Conservation (phyloP, 2,113 vertebrate species). For the Eclectus roratus region DNA sequence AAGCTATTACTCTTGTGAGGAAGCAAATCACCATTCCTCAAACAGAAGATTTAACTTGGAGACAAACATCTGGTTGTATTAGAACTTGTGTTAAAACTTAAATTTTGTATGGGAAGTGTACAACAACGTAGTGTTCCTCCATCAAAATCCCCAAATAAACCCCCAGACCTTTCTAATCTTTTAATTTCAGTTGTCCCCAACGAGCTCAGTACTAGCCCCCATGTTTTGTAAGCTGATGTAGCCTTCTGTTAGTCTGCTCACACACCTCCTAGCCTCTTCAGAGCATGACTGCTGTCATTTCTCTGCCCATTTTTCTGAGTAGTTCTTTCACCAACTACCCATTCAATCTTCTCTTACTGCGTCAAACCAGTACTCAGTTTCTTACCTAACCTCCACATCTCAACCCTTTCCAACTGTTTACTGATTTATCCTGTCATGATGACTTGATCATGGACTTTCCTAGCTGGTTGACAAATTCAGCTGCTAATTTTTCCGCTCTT, state of each 20-base stretch:
- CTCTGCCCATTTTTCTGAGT: neutral
- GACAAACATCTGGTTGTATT: neutral
- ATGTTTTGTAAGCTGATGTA: neutral
- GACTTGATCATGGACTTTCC: neutral
- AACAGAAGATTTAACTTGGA: neutral
- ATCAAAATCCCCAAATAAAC: neutral
- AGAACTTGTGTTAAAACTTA: neutral
- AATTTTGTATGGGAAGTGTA: neutral
- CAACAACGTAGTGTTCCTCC: neutral
- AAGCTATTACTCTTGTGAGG: neutral
- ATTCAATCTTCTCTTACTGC: neutral
- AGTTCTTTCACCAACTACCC: neutral
- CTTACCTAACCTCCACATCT: neutral
- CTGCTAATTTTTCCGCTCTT: constrained; percentile 2
- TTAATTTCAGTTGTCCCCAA: neutral
- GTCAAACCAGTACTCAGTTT: neutral
- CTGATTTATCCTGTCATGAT: neutral
- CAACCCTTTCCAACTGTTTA: neutral
- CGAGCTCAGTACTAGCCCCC: accelerated
- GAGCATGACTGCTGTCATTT: neutral
- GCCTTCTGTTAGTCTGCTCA: neutral
- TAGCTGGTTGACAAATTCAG: neutral
- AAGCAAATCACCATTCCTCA: neutral
- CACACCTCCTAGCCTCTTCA: neutral
- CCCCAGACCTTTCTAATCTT: neutral